phyloP scores from a whole-genome alignment of 2,797 vertebrate genomes.

The Cryptoblepharus egeriae region DNA sequence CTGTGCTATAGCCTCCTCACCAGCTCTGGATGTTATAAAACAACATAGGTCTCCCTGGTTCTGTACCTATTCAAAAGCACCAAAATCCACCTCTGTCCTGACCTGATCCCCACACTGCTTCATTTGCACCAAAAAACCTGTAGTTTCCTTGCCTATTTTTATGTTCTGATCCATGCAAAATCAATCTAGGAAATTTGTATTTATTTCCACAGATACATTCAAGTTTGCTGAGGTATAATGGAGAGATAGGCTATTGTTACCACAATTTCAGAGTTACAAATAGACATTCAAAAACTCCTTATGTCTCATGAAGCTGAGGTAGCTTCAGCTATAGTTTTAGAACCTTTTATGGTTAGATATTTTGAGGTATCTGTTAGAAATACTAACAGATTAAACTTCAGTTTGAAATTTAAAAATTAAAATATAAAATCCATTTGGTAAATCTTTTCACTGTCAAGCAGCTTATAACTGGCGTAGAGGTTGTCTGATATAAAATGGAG shows the following conservation, averaged over 20 bases:
- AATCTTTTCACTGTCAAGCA: not conserved
- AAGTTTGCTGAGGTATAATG: not conserved
- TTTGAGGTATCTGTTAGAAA: not conserved
- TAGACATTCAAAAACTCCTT: not conserved
- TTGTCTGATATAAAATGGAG: conserved; percentile 46
- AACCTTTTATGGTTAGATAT: not conserved
- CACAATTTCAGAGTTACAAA: not conserved
- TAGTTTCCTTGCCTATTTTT: not conserved
- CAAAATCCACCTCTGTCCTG: too few relatives aligned
- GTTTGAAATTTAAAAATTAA: not conserved
- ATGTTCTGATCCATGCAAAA: not conserved
- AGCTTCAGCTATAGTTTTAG: not conserved
- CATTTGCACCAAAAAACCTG: too few relatives aligned
- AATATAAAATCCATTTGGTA: not conserved
- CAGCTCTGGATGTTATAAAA: too few relatives aligned
- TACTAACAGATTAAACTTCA: not conserved
- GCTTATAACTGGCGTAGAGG: conserved; percentile 58
- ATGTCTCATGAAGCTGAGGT: conserved; percentile 4
- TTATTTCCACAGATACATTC: conserved; percentile 24
- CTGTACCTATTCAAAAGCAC: too few relatives aligned
- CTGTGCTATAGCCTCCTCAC: too few relatives aligned
- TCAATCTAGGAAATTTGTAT: conserved; percentile 20
- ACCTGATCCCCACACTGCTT: too few relatives aligned
- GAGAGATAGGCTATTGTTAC: too few relatives aligned
- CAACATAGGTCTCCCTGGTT: too few relatives aligned